phyloP scores from a whole-genome alignment of 2,888 invertebrate genomes.

The Himalopsyche tibetana region DNA sequence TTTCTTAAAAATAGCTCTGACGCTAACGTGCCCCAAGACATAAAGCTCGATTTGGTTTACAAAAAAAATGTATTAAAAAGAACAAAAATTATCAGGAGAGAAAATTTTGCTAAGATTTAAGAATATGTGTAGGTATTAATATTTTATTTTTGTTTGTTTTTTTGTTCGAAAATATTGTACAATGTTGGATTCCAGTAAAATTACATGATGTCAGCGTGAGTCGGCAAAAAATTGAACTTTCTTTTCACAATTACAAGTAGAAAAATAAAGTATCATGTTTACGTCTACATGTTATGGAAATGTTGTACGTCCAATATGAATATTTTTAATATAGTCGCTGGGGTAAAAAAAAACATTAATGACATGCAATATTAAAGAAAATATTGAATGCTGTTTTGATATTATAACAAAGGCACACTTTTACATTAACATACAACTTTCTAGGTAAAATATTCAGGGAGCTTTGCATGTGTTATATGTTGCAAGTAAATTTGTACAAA shows the following conservation, averaged over 20 bases:
- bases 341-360: constrained; percentile 19
- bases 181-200: no score
- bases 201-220: not conserved
- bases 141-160: no score
- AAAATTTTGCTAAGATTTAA: no score
- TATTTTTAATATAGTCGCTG: constrained; percentile 23
- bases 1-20: no score
- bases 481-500: constrained; percentile 41
- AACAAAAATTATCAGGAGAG: no score
- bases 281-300: constrained; percentile 27
- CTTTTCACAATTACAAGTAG: not conserved
- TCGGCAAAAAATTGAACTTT: not conserved
- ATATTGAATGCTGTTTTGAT: constrained; percentile 37
- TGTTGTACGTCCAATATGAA: constrained; percentile 21
- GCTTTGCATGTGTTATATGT: constrained; percentile 8
- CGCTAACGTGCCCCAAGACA: no score
- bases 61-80: no score
- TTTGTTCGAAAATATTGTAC: no score
- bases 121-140: no score
- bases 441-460: constrained; percentile 29
- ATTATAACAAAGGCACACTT: constrained; percentile 35
- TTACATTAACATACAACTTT: constrained; percentile 33
- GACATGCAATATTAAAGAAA: constrained; percentile 41
- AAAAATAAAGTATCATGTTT: constrained; percentile 24
- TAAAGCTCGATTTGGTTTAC: no score